Evolutionary conservation across 2,797 vertebrate genomes (phyloP).

Genomic region (Siniperca obscura): DNA sequence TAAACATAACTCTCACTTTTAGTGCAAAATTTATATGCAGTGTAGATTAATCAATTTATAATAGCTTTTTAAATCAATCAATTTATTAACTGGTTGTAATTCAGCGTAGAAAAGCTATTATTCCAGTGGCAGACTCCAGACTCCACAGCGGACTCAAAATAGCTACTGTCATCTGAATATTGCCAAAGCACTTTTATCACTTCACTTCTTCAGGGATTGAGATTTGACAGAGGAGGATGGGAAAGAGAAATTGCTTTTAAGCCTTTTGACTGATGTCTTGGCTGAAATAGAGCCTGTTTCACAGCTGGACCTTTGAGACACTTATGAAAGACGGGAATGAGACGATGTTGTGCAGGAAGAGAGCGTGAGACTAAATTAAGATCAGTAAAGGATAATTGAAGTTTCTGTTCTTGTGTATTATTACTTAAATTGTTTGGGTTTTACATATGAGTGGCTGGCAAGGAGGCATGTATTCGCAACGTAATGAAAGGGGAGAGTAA

Average conservation of each 20-base stretch:
- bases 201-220: constrained; percentile 53
- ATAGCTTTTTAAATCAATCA: not conserved
- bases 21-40: not conserved
- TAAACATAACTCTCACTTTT: not conserved
- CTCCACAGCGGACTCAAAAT: constrained; percentile 22
- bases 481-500: not conserved
- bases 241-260: constrained; percentile 53
- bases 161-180: constrained; percentile 37
- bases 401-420: not conserved
- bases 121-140: not conserved
- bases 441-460: not conserved
- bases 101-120: not conserved
- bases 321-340: not conserved
- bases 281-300: constrained; percentile 51
- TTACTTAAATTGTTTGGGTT: not conserved
- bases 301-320: constrained; percentile 45
- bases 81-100: not conserved
- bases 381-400: not conserved
- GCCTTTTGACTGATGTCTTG: constrained; percentile 38
- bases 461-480: not conserved
- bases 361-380: not conserved
- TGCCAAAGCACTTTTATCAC: constrained; percentile 41
- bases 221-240: constrained; percentile 30
- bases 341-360: constrained; percentile 1
- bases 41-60: not conserved